A percentile compares a stretch with the other conserved stretches of the same genome.
Evolutionary conservation across 2,888 invertebrate species (phyloP).

Genomic region (Tupiocoris notatus): DNA sequence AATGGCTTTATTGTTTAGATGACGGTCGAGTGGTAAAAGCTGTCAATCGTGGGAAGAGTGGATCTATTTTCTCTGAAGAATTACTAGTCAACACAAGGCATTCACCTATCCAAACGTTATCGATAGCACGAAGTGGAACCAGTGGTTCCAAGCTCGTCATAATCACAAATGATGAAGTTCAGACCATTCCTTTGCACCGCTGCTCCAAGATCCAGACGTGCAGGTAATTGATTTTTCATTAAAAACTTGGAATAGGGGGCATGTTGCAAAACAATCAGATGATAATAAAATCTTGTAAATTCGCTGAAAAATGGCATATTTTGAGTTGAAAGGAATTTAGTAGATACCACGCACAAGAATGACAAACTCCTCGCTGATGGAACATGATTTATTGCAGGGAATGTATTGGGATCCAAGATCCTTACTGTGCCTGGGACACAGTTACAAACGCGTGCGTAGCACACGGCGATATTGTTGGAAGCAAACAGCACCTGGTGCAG

Average conservation of each 20-base stretch:
- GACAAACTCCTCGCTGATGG: too few species aligned
- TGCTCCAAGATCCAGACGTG: constrained; percentile 59
- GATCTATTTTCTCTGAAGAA: constrained; percentile 74
- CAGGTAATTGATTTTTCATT: constrained; percentile 49
- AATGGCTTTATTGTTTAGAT: too few species aligned
- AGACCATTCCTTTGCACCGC: constrained; percentile 80
- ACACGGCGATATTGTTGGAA: constrained; percentile 60
- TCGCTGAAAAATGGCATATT: too few species aligned
- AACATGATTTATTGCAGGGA: constrained; percentile 64
- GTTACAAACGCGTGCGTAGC: constrained; percentile 59
- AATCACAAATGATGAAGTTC: constrained; percentile 82
- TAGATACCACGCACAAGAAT: too few species aligned
- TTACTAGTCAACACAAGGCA: constrained; percentile 62
- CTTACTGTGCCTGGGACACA: constrained; percentile 95
- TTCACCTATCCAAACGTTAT: constrained; percentile 44
- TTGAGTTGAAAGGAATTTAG: too few species aligned
- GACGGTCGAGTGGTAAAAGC: constrained; percentile 90
- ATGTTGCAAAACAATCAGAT: too few species aligned
- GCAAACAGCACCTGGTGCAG: constrained; percentile 64
- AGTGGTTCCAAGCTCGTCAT: constrained; percentile 76
- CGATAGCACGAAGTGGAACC: constrained; percentile 57
- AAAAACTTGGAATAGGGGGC: too few species aligned
- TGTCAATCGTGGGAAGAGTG: constrained; percentile 67
- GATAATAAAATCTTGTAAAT: too few species aligned
- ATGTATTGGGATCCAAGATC: constrained; percentile 91